phyloP scores from a whole-genome alignment of 2,888 invertebrate genomes.

The Pristionchus entomophagus region DNA sequence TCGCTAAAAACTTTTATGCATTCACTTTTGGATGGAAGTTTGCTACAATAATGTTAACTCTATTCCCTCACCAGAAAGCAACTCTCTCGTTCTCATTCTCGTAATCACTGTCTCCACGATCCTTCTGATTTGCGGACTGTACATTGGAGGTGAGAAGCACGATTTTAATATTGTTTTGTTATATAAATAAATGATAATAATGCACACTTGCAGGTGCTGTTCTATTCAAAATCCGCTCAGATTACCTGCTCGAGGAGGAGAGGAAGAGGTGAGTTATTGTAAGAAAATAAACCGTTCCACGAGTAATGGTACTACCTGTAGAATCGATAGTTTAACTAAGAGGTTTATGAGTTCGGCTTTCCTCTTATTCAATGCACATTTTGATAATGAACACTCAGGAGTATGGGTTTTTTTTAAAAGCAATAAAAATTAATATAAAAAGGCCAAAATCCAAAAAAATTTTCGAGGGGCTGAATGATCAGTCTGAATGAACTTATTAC shows the following conservation, averaged over 20 bases:
- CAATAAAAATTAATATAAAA: too few relatives aligned
- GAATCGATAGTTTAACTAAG: too few relatives aligned
- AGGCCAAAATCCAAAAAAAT: neutral
- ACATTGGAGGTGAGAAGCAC: constrained; percentile 32
- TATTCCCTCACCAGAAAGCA: constrained; percentile 17
- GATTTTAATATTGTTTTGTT: neutral
- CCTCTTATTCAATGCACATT: too few relatives aligned
- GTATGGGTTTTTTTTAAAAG: too few relatives aligned
- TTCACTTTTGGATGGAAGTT: too few relatives aligned
- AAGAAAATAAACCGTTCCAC: too few relatives aligned
- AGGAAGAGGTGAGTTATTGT: constrained; percentile 20
- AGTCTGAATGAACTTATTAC: neutral
- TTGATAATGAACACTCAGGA: too few relatives aligned
- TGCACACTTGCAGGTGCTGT: constrained; percentile 11
- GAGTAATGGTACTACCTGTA: too few relatives aligned
- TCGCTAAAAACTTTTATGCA: too few relatives aligned
- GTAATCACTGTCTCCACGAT: constrained; percentile 40
- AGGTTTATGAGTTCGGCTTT: too few relatives aligned
- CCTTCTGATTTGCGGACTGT: constrained; percentile 7
- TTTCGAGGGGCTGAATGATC: neutral
- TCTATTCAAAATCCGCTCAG: constrained; percentile 36
- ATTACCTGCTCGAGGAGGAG: constrained; percentile 44
- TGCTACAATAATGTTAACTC: too few relatives aligned
- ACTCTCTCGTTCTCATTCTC: constrained; percentile 33
- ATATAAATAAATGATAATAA: neutral